A percentile compares a stretch with the other conserved stretches of the same genome.
These are phyloP conservation scores for Hydractinia symbiolongicarpus DNA, from an alignment of 30 jellyfish, hydroid and myxozoan species.

Conservation along the genomic window DNA sequence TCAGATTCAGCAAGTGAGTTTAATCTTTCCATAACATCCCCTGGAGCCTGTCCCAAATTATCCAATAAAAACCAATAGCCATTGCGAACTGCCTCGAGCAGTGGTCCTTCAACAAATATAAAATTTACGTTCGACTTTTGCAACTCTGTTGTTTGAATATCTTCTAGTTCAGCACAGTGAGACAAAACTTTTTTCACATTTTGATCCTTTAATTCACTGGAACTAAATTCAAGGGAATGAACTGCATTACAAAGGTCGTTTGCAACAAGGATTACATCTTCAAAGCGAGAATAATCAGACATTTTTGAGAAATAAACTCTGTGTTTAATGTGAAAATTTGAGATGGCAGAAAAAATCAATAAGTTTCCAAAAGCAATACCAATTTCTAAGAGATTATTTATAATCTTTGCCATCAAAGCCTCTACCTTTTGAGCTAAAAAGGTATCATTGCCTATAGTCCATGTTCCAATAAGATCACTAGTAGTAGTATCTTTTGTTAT, in stretches of 20 bases:
- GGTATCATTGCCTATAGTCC: conserved; percentile 5
- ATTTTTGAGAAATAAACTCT: not conserved
- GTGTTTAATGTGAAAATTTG: not conserved
- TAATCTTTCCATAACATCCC: conserved; percentile 18
- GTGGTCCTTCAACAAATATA: conserved; percentile 20
- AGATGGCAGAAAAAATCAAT: not conserved
- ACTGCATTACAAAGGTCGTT: not conserved
- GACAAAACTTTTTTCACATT: not conserved
- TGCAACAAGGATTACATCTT: not conserved
- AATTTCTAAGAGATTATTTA: not conserved
- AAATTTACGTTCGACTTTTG: not conserved
- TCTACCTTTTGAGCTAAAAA: not conserved
- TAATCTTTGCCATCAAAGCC: not conserved
- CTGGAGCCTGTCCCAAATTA: conserved; percentile 22
- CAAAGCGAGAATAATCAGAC: not conserved
- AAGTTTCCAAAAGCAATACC: not conserved
- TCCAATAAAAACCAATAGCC: conserved; percentile 19
- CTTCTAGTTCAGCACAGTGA: not conserved
- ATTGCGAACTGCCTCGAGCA: not conserved
- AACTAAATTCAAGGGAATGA: not conserved
- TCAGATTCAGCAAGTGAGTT: conserved; percentile 25
- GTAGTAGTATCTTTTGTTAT: conserved; percentile 16
- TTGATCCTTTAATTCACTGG: not conserved
- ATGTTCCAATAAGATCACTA: conserved; percentile 17
- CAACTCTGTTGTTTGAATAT: not conserved